A percentile compares a stretch with the other conserved stretches of the same genome.
These are phyloP conservation scores for Ochropleura leucogaster DNA, from an alignment of 2,888 invertebrate genomes.

Conservation along the genomic window DNA sequence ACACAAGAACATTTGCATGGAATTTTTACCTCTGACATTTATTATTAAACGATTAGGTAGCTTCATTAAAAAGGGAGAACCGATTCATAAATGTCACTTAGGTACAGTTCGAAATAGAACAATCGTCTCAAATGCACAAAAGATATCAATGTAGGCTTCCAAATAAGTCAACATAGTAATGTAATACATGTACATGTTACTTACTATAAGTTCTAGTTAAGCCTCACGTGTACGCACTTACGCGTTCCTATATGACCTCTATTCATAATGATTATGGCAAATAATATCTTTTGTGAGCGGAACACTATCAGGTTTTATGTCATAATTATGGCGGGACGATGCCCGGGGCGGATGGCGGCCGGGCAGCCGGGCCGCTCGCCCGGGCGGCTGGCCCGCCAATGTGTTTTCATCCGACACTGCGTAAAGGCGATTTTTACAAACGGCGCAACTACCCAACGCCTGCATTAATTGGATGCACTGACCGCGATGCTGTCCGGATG, in stretches of 20 bases:
- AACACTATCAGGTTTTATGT: constrained; percentile 76
- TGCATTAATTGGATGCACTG: constrained; percentile 86
- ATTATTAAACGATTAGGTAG: not conserved
- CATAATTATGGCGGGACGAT: constrained; percentile 72
- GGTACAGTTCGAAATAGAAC: not conserved
- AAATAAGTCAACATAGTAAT: constrained; percentile 22
- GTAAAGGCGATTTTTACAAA: constrained; percentile 80
- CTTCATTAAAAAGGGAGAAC: not conserved
- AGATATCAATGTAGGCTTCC: constrained; percentile 31
- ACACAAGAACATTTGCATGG: not conserved
- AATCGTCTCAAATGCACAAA: constrained; percentile 3
- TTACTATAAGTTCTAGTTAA: constrained; percentile 45
- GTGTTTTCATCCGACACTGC: constrained; percentile 73
- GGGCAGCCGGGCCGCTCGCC: constrained; percentile 52
- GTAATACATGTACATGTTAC: constrained; percentile 5
- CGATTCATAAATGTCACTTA: constrained; percentile 1
- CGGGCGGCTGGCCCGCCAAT: constrained; percentile 63
- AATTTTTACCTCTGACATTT: not conserved
- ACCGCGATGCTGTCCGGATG: constrained; percentile 79
- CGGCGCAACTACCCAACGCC: constrained; percentile 72
- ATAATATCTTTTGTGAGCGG: constrained; percentile 72
- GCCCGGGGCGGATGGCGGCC: constrained; percentile 43
- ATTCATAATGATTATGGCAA: constrained; percentile 69
- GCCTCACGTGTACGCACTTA: constrained; percentile 61
- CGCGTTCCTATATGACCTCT: constrained; percentile 58